A percentile compares a stretch with the other conserved stretches of the same genome.
phyloP scores from a whole-genome alignment of 2,888 invertebrate genomes.

The Orthosia incerta region DNA sequence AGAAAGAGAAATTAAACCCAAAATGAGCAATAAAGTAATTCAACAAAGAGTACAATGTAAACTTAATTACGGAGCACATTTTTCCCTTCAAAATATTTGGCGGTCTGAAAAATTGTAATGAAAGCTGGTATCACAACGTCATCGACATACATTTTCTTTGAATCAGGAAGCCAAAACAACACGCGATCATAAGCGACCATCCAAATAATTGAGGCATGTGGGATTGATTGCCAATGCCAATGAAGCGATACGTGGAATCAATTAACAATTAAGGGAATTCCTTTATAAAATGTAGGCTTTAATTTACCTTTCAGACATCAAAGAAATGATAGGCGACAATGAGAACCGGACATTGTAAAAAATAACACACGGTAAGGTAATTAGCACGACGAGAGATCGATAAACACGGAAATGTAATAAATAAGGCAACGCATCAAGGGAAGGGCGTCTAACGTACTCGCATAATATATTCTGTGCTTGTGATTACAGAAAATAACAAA shows the following conservation, averaged over 20 bases:
- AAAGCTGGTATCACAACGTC: conserved; percentile 31
- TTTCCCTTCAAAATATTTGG: conserved; percentile 33
- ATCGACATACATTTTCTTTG: conserved; percentile 33
- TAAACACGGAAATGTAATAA: conserved; percentile 42
- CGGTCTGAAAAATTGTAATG: conserved; percentile 35
- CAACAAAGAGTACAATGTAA: conserved; percentile 41
- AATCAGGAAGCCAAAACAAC: conserved; percentile 46
- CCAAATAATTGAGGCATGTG: conserved; percentile 40
- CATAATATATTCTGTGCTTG: conserved; percentile 78
- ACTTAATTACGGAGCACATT: conserved; percentile 52
- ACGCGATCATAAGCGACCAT: conserved; percentile 36
- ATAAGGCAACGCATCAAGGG: conserved; percentile 60
- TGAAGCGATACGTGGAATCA: conserved; percentile 32
- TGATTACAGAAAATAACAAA: conserved; percentile 86
- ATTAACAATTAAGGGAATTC: conserved; percentile 19
- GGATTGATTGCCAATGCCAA: conserved; percentile 11
- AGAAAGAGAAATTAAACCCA: conserved; percentile 38
- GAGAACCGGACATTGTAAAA: conserved; percentile 31
- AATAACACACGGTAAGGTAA: conserved; percentile 36
- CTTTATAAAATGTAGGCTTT: conserved; percentile 15
- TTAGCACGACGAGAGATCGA: conserved; percentile 43
- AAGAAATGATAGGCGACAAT: conserved; percentile 33
- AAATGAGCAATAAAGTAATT: conserved; percentile 48
- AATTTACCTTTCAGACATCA: conserved; percentile 26
- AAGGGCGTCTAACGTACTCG: conserved; percentile 54